Base-by-base conservation (phyloP, 2,797 vertebrate species). In the Thripadectes ignobilis region DNA sequence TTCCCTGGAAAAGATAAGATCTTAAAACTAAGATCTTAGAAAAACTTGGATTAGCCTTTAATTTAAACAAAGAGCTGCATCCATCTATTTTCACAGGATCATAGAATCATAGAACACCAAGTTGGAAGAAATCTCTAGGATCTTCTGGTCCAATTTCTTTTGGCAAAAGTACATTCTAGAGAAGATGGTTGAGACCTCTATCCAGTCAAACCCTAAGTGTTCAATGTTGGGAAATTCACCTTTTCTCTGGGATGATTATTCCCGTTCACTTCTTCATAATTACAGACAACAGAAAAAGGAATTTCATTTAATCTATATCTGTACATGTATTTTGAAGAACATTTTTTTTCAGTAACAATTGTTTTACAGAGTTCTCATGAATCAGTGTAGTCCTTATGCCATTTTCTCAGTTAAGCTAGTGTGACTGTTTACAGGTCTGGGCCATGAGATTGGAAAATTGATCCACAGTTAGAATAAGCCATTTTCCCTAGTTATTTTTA, bases 401-500 rank as follows among this genome's bases (percentile, higher is more conserved):
- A 19, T 48, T 48, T 91, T 52, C 39, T 36, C n/a, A 55, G 58
- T 79, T 69, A 58, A 89, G 14, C 4, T 87, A 16, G 24, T 20
- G 55, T 12, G 73, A 55, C 39, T 27, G 48, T 76, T 74, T 65
- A 10, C 13, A 59, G 14, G 48, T 69, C 32, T 87, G 65, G 67
- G 51, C 36, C 3, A 2, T 23, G 18, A 80, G 84, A 62, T 12
- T 85, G 52, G 84, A 87, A 81, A 89, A 66, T 18, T 52, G 43
- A 79, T 73, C 67, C 48, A 52, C 22, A 66, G 39, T 30, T 20
- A 94, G 91, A 89, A 58, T 34, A 92, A 92, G 5, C 11, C 18
- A 57, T 68, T 93, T 86, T 85, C 22, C 15, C n/a, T 29, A n/a
- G 58, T 68, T 78, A 75, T 62, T 93, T 88, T 89, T 91, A 79